Percentiles rank a stretch among this genome's conserved stretches.
These are phyloP conservation scores for Percopsis transmontana DNA, from an alignment of 2,113 vertebrate genomes.

Conservation along the genomic window DNA sequence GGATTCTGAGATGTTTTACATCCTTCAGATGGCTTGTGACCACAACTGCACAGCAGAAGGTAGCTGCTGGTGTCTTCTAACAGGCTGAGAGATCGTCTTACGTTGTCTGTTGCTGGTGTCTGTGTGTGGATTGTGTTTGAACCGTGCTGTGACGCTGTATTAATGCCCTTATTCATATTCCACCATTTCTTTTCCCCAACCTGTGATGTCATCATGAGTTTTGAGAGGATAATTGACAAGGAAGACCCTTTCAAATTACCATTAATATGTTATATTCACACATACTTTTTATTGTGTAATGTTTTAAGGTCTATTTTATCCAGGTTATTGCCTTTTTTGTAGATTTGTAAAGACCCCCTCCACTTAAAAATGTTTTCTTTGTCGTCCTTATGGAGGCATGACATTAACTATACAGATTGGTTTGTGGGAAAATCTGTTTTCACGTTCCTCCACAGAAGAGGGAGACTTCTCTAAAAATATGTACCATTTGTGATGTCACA, in stretches of 20 bases:
- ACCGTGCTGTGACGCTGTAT: constrained; percentile 39
- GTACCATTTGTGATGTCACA: no score
- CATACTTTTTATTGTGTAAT: no score
- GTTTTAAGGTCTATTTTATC: no score
- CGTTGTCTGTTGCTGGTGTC: constrained; percentile 56
- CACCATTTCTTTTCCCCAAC: constrained; percentile 7
- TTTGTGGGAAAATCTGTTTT: no score
- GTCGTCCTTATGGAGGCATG: no score
- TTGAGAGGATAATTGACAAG: constrained; percentile 5
- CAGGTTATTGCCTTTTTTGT: no score
- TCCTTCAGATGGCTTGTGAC: constrained; percentile 99
- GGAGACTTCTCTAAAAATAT: no score
- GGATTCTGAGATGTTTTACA: constrained; percentile 96
- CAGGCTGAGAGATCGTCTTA: constrained; percentile 83
- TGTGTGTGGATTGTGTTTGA: constrained; percentile 48
- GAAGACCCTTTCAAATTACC: background rate
- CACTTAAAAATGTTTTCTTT: no score
- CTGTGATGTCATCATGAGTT: constrained; percentile 32
- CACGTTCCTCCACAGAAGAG: no score
- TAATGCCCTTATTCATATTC: constrained; percentile 16
- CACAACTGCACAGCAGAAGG: constrained; percentile 99
- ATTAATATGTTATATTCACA: constrained; percentile 10
- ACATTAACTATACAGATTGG: no score
- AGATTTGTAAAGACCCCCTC: no score
- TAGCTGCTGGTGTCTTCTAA: constrained; percentile 95